A percentile compares a stretch with the other conserved stretches of the same genome.
Conservation (phyloP, 2,888 invertebrate species). For the Eupithecia vulgata region DNA sequence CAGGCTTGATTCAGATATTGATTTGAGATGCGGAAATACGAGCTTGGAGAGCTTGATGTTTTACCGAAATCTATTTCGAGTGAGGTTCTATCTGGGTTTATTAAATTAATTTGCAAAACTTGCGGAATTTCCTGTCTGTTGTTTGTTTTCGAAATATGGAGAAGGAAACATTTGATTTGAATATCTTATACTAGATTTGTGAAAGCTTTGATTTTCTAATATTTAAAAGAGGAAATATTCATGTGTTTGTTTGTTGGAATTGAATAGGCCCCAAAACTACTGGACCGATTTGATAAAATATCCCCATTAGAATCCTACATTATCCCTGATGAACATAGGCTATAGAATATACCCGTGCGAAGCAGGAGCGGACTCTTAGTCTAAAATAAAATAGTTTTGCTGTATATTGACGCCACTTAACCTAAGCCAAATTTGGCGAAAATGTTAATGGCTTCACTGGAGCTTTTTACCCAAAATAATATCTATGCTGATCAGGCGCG, state of each 20-base stretch:
- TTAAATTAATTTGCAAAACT: constrained; percentile 3
- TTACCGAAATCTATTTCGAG: constrained; percentile 7
- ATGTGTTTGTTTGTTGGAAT: too few relatives aligned
- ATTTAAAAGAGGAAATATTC: too few relatives aligned
- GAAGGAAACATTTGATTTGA: constrained; percentile 5
- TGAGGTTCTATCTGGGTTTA: constrained; percentile 7
- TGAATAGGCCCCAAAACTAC: too few relatives aligned
- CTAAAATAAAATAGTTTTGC: too few relatives aligned
- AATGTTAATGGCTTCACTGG: not conserved
- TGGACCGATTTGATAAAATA: too few relatives aligned
- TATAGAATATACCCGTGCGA: too few relatives aligned
- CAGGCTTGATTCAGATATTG: constrained; percentile 11
- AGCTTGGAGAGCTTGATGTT: constrained; percentile 2
- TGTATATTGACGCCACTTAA: not conserved
- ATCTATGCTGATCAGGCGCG: constrained; percentile 52
- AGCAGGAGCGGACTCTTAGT: too few relatives aligned
- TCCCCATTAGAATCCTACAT: too few relatives aligned
- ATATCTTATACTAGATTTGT: not conserved
- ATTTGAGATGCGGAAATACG: constrained; percentile 2
- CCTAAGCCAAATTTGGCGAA: not conserved
- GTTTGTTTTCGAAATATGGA: constrained; percentile 1
- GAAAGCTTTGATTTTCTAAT: not conserved
- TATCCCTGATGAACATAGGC: too few relatives aligned
- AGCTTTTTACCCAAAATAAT: not conserved
- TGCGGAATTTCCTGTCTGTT: constrained; percentile 5